Percentiles rank a stretch among this genome's conserved stretches.
Evolutionary conservation across 1,140 invertebrate species (phyloP).

Genomic region (Triops cancriformis): DNA sequence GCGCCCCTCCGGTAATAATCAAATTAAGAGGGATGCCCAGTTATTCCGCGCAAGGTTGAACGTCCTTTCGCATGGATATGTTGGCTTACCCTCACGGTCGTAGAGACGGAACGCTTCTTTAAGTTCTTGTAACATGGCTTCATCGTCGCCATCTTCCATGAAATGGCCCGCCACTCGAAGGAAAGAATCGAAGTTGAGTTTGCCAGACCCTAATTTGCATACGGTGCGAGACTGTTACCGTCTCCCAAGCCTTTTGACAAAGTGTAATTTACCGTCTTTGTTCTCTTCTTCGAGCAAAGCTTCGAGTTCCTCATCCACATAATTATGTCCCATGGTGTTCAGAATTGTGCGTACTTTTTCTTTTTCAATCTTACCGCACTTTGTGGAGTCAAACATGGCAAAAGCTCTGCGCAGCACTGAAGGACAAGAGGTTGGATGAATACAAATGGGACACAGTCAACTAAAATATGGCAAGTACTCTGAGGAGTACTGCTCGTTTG

Average conservation of each 20-base stretch:
- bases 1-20: neutral
- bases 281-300: constrained; percentile 57
- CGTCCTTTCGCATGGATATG: neutral
- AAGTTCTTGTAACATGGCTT: constrained; percentile 48
- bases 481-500: no score
- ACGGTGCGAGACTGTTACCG: constrained; percentile 8
- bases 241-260: constrained; percentile 21
- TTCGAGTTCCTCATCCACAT: constrained; percentile 60
- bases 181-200: constrained; percentile 57
- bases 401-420: constrained; percentile 60
- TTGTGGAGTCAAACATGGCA: constrained; percentile 66
- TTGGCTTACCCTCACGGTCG: constrained; percentile 41
- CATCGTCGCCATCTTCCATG: constrained; percentile 47
- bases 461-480: no score
- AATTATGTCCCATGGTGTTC: constrained; percentile 63
- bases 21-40: neutral
- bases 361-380: constrained; percentile 59
- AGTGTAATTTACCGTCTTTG: constrained; percentile 47
- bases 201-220: constrained; percentile 46
- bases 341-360: constrained; percentile 64
- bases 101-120: constrained; percentile 49
- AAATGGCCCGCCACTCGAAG: constrained; percentile 59
- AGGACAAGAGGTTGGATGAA: neutral
- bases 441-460: neutral
- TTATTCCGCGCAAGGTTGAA: neutral